Evolutionary conservation across 2,888 invertebrate genomes (phyloP).

Genomic region (Coleophora flavipennella): DNA sequence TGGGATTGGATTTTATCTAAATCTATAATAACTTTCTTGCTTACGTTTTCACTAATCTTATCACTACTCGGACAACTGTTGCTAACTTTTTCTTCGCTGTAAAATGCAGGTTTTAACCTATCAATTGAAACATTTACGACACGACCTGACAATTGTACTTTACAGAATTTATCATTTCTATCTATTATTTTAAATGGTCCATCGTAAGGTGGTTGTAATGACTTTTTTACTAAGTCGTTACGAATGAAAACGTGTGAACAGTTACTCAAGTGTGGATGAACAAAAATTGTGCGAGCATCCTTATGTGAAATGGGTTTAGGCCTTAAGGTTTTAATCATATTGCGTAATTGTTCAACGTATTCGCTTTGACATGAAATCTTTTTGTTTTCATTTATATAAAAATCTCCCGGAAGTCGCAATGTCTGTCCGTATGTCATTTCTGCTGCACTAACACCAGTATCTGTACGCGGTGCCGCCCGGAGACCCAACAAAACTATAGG

Average conservation of each 20-base stretch:
- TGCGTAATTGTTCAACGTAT: slow-evolving; percentile 1
- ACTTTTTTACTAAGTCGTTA: slow-evolving; percentile 12
- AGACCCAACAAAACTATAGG: slow-evolving; percentile 26
- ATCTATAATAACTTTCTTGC: no score
- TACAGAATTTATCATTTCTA: neutral
- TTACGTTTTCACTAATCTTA: no score
- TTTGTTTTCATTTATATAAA: neutral
- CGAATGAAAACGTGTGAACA: slow-evolving; percentile 17
- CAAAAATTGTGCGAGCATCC: neutral
- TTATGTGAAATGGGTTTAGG: neutral
- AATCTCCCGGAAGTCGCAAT: slow-evolving; percentile 6
- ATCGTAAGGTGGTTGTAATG: no score
- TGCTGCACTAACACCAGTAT: slow-evolving; percentile 16
- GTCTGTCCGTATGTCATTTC: slow-evolving; percentile 15
- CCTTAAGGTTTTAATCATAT: neutral
- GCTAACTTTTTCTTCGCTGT: no score
- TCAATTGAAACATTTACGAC: no score
- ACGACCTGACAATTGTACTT: no score
- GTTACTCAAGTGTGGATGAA: slow-evolving; percentile 1
- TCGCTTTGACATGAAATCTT: neutral
- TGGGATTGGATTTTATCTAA: neutral
- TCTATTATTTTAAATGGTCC: slow-evolving; percentile 1
- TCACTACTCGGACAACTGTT: no score
- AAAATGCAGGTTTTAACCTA: slow-evolving; percentile 21
- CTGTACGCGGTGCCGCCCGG: slow-evolving; percentile 14